Percentiles rank a stretch among this genome's conserved stretches.
These are phyloP conservation scores for Heterodera filipjevi DNA, from an alignment of 2,888 invertebrate species.

Conservation along the genomic window DNA sequence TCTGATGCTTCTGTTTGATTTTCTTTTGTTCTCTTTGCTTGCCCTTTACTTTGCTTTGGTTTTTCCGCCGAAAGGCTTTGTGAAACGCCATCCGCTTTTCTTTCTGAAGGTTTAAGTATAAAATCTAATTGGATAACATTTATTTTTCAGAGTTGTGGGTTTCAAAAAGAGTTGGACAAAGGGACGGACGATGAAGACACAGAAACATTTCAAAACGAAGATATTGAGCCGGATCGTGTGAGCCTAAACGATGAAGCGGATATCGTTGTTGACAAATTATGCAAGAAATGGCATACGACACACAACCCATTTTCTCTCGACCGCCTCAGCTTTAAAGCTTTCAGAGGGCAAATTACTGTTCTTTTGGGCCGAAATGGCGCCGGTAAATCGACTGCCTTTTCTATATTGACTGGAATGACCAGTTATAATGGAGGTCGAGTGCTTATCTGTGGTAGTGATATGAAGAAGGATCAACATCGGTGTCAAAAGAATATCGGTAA, in stretches of 20 bases:
- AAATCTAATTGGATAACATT: neutral
- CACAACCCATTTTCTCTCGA: constrained; percentile 49
- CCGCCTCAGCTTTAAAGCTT: constrained; percentile 53
- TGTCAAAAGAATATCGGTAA: constrained; percentile 50
- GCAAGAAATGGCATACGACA: constrained; percentile 50
- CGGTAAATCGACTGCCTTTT: constrained; percentile 46
- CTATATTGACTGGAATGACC: constrained; percentile 51
- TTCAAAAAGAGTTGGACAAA: neutral
- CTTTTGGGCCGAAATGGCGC: constrained; percentile 64
- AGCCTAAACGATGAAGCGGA: constrained; percentile 42
- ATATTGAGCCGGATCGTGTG: constrained; percentile 47
- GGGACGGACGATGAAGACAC: constrained; percentile 22
- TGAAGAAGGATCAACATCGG: constrained; percentile 41
- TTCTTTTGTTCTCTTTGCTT: constrained; percentile 43
- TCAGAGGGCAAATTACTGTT: constrained; percentile 59
- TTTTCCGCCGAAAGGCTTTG: constrained; percentile 45
- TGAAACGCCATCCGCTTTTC: constrained; percentile 43
- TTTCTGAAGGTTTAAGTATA: constrained; percentile 35
- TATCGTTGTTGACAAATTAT: constrained; percentile 49
- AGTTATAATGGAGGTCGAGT: constrained; percentile 49
- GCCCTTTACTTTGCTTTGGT: constrained; percentile 48
- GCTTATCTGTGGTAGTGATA: constrained; percentile 49
- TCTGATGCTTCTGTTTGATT: constrained; percentile 58
- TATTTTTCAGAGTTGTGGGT: neutral
- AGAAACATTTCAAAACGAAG: constrained; percentile 19